These are phyloP conservation scores for Tanypteryx hageni DNA, from an alignment of 2,888 invertebrate genomes.

Conservation along the genomic window DNA sequence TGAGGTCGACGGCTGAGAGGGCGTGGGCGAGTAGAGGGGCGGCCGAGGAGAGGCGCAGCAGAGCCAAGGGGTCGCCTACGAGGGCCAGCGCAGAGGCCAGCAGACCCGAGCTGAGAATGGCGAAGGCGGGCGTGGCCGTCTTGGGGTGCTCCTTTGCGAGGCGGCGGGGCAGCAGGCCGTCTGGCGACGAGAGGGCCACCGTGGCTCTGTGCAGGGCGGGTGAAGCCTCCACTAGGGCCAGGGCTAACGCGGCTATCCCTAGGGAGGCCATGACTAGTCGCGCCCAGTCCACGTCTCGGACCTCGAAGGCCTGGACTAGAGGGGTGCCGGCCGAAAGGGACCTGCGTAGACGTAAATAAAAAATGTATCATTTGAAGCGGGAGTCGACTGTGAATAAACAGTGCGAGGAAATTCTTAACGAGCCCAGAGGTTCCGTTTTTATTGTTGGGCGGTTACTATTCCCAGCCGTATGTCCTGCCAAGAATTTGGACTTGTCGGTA, in stretches of 20 bases:
- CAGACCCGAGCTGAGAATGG: conserved; percentile 81
- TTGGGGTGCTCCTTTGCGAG: conserved; percentile 80
- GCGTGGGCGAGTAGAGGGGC: conserved; percentile 72
- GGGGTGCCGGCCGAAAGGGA: conserved; percentile 78
- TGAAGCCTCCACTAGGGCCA: conserved; percentile 81
- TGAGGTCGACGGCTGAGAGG: conserved; percentile 76
- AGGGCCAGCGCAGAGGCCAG: conserved; percentile 81
- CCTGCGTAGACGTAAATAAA: background rate
- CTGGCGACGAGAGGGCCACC: conserved; percentile 77
- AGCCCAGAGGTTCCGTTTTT: too few species aligned
- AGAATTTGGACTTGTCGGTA: too few species aligned
- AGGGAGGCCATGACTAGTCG: conserved; percentile 79
- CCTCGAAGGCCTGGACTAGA: conserved; percentile 79
- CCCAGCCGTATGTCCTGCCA: too few species aligned
- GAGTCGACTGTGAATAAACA: too few species aligned
- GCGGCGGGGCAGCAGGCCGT: conserved; percentile 79
- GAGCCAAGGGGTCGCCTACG: conserved; percentile 78
- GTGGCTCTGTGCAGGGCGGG: conserved; percentile 78
- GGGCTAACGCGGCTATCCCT: conserved; percentile 79
- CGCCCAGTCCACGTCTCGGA: conserved; percentile 80
- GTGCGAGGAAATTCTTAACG: too few species aligned
- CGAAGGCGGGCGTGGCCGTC: conserved; percentile 81
- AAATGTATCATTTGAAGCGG: too few species aligned
- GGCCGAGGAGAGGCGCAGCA: conserved; percentile 77
- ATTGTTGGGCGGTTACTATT: too few species aligned